A percentile compares a stretch with the other conserved stretches of the same genome.
Evolutionary conservation across 2,113 vertebrate species (phyloP).

Genomic region (Bettongia penicillata): DNA sequence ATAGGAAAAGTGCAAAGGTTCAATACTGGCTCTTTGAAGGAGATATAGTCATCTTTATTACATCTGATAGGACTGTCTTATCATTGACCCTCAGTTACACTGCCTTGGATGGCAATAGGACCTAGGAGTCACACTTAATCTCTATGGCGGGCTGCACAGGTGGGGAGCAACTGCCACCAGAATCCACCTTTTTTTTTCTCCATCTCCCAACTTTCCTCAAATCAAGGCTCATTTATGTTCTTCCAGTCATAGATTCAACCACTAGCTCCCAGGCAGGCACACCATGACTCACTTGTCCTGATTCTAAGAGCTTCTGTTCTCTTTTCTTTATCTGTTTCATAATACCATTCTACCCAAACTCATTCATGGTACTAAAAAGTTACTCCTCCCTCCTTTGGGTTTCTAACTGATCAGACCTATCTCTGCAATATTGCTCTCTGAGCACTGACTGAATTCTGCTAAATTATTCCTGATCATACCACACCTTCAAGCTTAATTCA

Average conservation of each 20-base stretch:
- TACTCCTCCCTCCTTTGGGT: neutral
- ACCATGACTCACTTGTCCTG: neutral
- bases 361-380: neutral
- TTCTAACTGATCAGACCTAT: neutral
- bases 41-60: neutral
- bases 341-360: neutral
- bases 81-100: neutral
- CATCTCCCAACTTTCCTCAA: neutral
- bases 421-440: neutral
- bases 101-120: neutral
- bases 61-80: neutral
- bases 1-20: neutral
- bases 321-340: neutral
- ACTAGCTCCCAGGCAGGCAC: neutral
- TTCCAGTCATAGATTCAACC: neutral
- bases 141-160: neutral
- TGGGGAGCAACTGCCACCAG: neutral
- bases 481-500: neutral
- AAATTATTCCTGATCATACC: neutral
- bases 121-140: neutral
- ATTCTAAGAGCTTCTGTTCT: neutral
- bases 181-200: neutral
- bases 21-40: neutral
- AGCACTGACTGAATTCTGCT: neutral
- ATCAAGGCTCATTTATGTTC: neutral